Evolutionary conservation across 23 tunicate genomes (phyloP).

Genomic region (Pegea sp.): DNA sequence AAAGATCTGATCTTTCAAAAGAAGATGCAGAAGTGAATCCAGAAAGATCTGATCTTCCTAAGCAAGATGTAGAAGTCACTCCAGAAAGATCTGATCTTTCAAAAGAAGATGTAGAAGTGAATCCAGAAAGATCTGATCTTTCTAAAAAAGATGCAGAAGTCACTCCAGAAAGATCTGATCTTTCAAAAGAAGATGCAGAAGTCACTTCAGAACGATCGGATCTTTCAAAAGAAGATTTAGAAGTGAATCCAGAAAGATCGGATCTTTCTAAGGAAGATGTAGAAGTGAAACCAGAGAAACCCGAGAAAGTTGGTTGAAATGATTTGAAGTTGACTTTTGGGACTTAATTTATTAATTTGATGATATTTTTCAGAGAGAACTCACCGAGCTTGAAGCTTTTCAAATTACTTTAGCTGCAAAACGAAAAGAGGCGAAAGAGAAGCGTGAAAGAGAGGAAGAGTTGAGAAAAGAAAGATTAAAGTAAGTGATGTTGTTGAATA

Average conservation of each 20-base stretch:
- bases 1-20: no score
- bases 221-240: neutral
- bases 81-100: no score
- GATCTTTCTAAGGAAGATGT: neutral
- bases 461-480: slow-evolving; percentile 9
- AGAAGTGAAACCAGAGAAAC: neutral
- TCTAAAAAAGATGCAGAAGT: no score
- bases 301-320: neutral
- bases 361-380: neutral
- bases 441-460: slow-evolving; percentile 12
- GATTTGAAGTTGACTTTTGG: neutral
- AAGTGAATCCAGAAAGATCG: neutral
- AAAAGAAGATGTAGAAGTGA: no score
- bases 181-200: no score
- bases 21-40: no score
- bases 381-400: slow-evolving; percentile 5
- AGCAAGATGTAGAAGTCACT: no score
- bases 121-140: no score
- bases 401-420: slow-evolving; percentile 8
- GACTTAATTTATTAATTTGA: neutral
- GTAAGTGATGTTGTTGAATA: neutral
- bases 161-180: no score
- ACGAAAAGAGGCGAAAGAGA: slow-evolving; percentile 14
- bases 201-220: no score
- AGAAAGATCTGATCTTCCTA: no score